These are phyloP conservation scores for Neofelis nebulosa DNA, from an alignment of 2,113 vertebrate species.

Conservation along the genomic window DNA sequence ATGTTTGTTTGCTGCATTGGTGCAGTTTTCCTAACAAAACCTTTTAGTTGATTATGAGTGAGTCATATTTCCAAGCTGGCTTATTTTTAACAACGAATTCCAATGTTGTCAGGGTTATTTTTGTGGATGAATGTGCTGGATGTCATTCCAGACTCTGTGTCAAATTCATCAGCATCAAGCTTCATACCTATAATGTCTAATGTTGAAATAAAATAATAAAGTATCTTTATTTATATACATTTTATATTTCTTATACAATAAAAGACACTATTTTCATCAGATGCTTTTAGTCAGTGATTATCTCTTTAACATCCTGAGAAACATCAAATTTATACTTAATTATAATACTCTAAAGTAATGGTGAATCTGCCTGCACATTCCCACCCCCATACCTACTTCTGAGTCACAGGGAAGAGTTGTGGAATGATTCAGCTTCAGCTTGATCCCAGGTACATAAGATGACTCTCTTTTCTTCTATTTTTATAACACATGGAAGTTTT, in stretches of 20 bases:
- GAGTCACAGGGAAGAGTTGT: neutral
- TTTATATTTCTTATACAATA: neutral
- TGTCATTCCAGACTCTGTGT: neutral
- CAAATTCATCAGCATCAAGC: neutral
- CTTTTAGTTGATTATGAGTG: conserved; percentile 7
- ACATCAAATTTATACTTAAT: neutral
- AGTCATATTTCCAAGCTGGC: neutral
- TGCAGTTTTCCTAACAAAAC: neutral
- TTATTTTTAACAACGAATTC: conserved; percentile 9
- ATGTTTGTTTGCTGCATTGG: neutral
- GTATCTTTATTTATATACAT: neutral
- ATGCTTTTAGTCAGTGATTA: neutral
- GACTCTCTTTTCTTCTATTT: neutral
- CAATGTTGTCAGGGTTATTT: neutral
- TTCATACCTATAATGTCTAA: neutral
- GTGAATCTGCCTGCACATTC: neutral
- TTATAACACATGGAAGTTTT: neutral
- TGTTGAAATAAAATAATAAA: neutral
- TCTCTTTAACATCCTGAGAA: neutral
- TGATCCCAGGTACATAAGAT: neutral
- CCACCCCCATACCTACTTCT: neutral
- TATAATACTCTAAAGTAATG: neutral
- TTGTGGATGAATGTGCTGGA: neutral
- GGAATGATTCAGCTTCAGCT: neutral
- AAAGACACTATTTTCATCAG: neutral